Base-by-base conservation (phyloP, 2,113 vertebrate genomes). In the Turnix velox region DNA sequence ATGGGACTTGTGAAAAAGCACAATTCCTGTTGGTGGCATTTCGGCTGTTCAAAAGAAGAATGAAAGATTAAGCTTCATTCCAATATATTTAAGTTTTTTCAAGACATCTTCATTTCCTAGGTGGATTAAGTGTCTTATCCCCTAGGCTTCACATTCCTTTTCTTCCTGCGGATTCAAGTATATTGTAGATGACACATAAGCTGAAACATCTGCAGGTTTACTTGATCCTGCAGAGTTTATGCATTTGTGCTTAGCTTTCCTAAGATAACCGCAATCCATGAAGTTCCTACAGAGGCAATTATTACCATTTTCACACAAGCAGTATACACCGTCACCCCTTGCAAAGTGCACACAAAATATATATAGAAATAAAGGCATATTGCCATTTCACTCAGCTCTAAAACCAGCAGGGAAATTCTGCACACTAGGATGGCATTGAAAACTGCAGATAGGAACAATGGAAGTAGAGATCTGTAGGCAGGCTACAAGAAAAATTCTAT, bases 81-180 rank as follows among this genome's bases (percentile, higher is more conserved):
- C 18, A 33, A 35, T 3, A 18, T 20, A n/a, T 54, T 69, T 35
- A 22, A 19, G 15, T 71, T 74, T 86, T 71, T 27, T 55, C 31
- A 54, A 15, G 1, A 2, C 3, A 4, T 2, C 40, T 80, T 54
- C 16, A 19, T 42, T 6, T 3, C 9, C 22, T 24, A 4, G 54
- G n/a, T 39, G 8, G 18, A 18, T 54, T 31, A 27, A 46, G 28
- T 3, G 76, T 25, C 14, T 86, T 12, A 31, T 33, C 5, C 30
- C 8, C 54, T 55, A 51, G 9, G 4, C 67, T 92, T 82, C 42
- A 66, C 9, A 49, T 15, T 46, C 30, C 23, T 83, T 72, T 72
- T 76, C 24, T 30, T 59, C 20, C 37, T 75, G 58, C 24, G 59
- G 25, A 77, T 86, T 9, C n/a, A 63, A 45, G 7, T 30, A 13